Conservation (phyloP, 1,140 invertebrate genomes). For the Eumaeus atala region DNA sequence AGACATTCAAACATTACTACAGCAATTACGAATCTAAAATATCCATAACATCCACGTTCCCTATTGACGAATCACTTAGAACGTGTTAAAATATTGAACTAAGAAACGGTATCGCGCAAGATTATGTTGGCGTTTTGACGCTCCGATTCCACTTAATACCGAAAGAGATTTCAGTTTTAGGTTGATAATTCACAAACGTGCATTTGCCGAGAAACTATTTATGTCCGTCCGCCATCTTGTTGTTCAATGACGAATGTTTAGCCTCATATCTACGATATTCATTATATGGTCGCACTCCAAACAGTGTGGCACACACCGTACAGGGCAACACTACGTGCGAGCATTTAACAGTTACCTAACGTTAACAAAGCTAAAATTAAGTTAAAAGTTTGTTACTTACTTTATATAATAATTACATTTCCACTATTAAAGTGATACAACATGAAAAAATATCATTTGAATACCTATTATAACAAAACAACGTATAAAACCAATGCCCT, state of each 20-base stretch:
- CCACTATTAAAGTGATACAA: not conserved
- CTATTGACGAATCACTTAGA: no score
- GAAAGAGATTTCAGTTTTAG: slow-evolving; percentile 42
- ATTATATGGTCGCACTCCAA: slow-evolving; percentile 15
- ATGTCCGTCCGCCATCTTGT: slow-evolving; percentile 64
- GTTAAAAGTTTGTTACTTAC: not conserved
- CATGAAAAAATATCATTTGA: slow-evolving; percentile 40
- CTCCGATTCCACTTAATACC: slow-evolving; percentile 32
- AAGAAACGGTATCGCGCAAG: slow-evolving; percentile 2
- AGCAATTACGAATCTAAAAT: not conserved
- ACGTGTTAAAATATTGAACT: not conserved
- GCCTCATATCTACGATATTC: slow-evolving; percentile 30
- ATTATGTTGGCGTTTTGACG: slow-evolving; percentile 31
- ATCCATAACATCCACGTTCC: no score
- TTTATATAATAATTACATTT: not conserved
- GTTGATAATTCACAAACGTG: slow-evolving; percentile 56
- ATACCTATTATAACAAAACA: slow-evolving; percentile 59
- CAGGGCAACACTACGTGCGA: not conserved
- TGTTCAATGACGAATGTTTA: slow-evolving; percentile 57
- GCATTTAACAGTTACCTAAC: slow-evolving; percentile 10
- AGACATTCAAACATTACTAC: slow-evolving; percentile 15
- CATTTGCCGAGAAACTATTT: slow-evolving; percentile 58
- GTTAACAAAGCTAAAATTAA: not conserved
- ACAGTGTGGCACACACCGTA: slow-evolving; percentile 5
- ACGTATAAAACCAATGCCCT: slow-evolving; percentile 56